Evolutionary conservation across 2,113 vertebrate species (phyloP).

Genomic region (Cyprinodon variegatus): DNA sequence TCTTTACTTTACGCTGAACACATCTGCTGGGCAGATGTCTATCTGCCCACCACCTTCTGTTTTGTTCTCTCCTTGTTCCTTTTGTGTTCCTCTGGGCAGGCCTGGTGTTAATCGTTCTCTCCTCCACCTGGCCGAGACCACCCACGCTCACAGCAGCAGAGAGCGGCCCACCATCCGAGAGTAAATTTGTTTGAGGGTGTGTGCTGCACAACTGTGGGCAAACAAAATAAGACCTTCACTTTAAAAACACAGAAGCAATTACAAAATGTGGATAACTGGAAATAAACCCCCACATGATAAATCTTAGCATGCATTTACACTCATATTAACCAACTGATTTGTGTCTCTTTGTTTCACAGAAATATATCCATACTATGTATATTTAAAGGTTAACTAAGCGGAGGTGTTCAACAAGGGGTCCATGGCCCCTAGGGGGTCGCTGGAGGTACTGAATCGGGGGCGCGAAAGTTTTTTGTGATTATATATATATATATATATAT

Average conservation of each 20-base stretch:
- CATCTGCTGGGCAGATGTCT: constrained; percentile 77
- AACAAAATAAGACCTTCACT: constrained; percentile 24
- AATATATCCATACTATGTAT: not conserved
- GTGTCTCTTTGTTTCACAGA: not conserved
- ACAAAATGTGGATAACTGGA: not conserved
- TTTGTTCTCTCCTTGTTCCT: constrained; percentile 44
- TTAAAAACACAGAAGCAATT: constrained; percentile 2
- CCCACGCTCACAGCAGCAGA: constrained; percentile 65
- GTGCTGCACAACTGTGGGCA: not conserved
- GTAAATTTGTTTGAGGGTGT: constrained; percentile 21
- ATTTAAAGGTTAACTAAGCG: not conserved
- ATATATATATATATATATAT: too few relatives aligned
- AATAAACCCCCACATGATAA: not conserved
- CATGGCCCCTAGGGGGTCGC: too few relatives aligned
- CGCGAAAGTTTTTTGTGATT: too few relatives aligned
- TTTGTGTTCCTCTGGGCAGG: constrained; percentile 53
- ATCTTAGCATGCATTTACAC: not conserved
- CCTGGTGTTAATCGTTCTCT: constrained; percentile 74
- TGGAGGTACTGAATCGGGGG: too few relatives aligned
- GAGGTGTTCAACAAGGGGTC: too few relatives aligned
- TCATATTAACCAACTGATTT: not conserved
- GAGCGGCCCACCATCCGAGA: constrained; percentile 66
- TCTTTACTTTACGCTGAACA: constrained; percentile 41
- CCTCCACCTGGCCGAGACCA: constrained; percentile 78
- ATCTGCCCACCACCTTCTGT: constrained; percentile 40